phyloP scores from a whole-genome alignment of 1,140 invertebrate genomes.

The Ylistrum balloti region DNA sequence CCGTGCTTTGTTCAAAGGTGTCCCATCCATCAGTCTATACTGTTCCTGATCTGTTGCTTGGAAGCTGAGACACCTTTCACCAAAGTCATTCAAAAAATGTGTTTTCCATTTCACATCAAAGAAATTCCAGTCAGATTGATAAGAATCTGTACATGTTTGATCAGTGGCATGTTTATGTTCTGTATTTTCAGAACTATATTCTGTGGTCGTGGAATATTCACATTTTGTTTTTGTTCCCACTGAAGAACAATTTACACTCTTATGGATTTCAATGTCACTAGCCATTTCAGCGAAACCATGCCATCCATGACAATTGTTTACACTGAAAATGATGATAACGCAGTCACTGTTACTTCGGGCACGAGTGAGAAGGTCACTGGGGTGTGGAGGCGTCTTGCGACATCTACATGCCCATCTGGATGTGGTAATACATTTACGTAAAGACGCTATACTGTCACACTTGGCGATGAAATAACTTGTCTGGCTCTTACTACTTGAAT shows the following conservation, averaged over 20 bases:
- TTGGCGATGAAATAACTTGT: constrained; percentile 73
- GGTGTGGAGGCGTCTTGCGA: constrained; percentile 67
- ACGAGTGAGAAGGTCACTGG: constrained; percentile 61
- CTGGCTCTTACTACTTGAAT: constrained; percentile 1
- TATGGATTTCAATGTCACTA: background rate
- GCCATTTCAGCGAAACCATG: constrained; percentile 74
- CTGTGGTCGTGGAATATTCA: background rate
- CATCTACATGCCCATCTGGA: constrained; percentile 73
- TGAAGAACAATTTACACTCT: background rate
- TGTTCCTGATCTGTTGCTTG: constrained; percentile 65
- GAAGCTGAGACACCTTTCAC: constrained; percentile 72
- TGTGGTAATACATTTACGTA: constrained; percentile 65
- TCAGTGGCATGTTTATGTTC: background rate
- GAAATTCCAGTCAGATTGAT: constrained; percentile 64
- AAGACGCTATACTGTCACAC: constrained; percentile 67
- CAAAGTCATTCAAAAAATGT: constrained; percentile 67
- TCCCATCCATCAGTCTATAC: constrained; percentile 53
- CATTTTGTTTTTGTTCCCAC: background rate
- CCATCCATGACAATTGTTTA: constrained; percentile 77
- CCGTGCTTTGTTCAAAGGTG: constrained; percentile 72
- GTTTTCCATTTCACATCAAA: constrained; percentile 72
- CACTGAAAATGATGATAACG: constrained; percentile 76
- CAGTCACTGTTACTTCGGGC: constrained; percentile 57
- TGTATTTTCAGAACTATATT: background rate
- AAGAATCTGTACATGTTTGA: background rate